Base-by-base conservation (phyloP, 2,797 vertebrate species). In the Enoplosus armatus region DNA sequence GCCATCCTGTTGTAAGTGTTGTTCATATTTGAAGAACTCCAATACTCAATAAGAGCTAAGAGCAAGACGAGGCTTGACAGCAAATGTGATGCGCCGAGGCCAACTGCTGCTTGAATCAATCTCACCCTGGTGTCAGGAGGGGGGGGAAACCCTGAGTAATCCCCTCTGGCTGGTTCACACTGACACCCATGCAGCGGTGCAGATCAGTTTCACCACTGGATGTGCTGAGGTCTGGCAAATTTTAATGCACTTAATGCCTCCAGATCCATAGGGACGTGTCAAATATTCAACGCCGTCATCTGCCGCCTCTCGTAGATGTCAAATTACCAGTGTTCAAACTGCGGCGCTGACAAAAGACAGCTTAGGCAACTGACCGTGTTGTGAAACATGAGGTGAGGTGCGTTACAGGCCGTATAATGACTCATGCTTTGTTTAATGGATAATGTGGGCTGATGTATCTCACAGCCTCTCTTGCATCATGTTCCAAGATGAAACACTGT, bases 61-160 rank as follows among this genome's bases (percentile, higher is more conserved):
- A 39, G 37, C 29, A 31, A n/a, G n/a, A n/a, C n/a, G n/a, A n/a
- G n/a, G n/a, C 27, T 64, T 77, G 81, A 83, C 84, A 64, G 72
- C 63, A 61, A 20, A 69, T 33, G 14, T 87, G 82, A 91, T 77
- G 59, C 26, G 65, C 63, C 41, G 71, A 77, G 37, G 39, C 72
- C 85, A 91, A 84, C 79, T 82, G 70, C 62, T 86, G 74, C 74
- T 87, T 27, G 79, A 87, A 91, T 86, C 71, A 68, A 84, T 90
- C 85, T 85, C 80, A 63, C 70, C 74, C 64, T 47, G 67, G 48
- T 85, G 74, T 87, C 65, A 87, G 67, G 79, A 16, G 47, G 50
- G 50, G 47, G 50, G 50, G 10, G 56, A 63, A 60, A 37, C 48
- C 45, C 54, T 39, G 27, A 33, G 41, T 85, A 89, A 92, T 90